Base-by-base conservation (phyloP, 2,797 vertebrate species). In the Anguilla anguilla region DNA sequence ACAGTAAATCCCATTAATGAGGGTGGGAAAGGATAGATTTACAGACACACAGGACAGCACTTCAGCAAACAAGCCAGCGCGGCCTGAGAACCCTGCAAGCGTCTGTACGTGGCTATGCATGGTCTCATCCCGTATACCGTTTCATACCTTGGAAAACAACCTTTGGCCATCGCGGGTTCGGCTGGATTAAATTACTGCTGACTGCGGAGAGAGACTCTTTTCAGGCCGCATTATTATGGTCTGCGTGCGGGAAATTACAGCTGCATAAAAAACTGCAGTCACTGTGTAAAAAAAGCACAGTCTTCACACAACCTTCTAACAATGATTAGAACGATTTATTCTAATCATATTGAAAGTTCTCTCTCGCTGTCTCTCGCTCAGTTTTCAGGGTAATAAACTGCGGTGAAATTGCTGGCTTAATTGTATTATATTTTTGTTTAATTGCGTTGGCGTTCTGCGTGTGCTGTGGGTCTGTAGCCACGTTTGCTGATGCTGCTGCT, bases 261-360 rank as follows among this genome's bases (percentile, higher is more conserved):
- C 28, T 35, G 28, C 2, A 67, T 67, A n/a, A 72, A 31, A 64
- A 39, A 11, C 72, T 77, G 2, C 31, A 39, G 72, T 39, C 72
- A 39, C 35, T 6, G 9, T 15, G 9, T n/a, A 72, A 13, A 39
- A 87, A 69, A 67, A 53, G 85, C 67, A 87, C 77, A 84, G 88
- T 86, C 87, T 87, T 81, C 67, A 89, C 83, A 84, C 85, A 87
- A 88, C 69, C 77, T 89, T 57, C 55, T 13, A 15, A 57, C 55
- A 57, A 57, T 57, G 55, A 57, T 88, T 46, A 46, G 86, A 88
- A 86, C 86, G 87, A 59, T 31, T 31, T 35, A 53, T 51, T 87
- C 74, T 87, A 83, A 53, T 89, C 86, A 87, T 74, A 79, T n/a
- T 31, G 85, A 87, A 88, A 88, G 81, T 69, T 74, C 0, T 74